These are phyloP conservation scores for Nomada flava DNA, from an alignment of 2,888 invertebrate genomes.

Conservation along the genomic window DNA sequence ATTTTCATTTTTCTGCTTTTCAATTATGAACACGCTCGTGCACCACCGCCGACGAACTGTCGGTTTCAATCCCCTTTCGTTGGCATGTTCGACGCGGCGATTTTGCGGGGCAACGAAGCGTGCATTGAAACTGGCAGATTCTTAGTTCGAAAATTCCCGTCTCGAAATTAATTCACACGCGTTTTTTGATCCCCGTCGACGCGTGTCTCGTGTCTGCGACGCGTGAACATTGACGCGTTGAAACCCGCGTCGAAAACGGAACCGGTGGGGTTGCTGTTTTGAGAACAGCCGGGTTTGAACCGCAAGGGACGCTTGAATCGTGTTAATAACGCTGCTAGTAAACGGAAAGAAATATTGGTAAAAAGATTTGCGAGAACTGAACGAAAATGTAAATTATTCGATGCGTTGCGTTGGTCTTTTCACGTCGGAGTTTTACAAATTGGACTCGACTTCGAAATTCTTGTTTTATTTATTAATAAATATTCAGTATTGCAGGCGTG, in stretches of 20 bases:
- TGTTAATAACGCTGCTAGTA: neutral
- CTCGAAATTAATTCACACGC: slow-evolving; percentile 31
- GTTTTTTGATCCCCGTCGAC: neutral
- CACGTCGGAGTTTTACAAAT: too few relatives aligned
- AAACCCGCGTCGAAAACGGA: neutral
- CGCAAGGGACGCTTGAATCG: neutral
- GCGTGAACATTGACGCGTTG: slow-evolving; percentile 4
- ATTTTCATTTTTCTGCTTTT: slow-evolving; percentile 55
- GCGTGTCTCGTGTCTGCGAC: slow-evolving; percentile 11
- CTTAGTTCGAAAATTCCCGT: slow-evolving; percentile 9
- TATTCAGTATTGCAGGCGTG: too few relatives aligned
- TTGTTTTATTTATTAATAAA: too few relatives aligned
- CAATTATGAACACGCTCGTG: slow-evolving; percentile 45
- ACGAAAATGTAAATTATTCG: too few relatives aligned
- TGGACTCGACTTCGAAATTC: too few relatives aligned
- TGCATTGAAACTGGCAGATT: slow-evolving; percentile 29
- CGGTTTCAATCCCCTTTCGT: slow-evolving; percentile 42
- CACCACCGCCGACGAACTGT: slow-evolving; percentile 25
- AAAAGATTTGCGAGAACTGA: neutral
- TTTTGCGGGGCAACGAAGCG: slow-evolving; percentile 45
- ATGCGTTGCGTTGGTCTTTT: too few relatives aligned
- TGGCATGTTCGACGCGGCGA: slow-evolving; percentile 34
- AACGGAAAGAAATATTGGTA: neutral
- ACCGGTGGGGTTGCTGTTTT: neutral
- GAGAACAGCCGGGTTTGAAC: too few relatives aligned